Evolutionary conservation across 2,113 vertebrate species (phyloP), one percentile per base, ranked within the genome.

Genomic region (Orthonyx spaldingii): DNA sequence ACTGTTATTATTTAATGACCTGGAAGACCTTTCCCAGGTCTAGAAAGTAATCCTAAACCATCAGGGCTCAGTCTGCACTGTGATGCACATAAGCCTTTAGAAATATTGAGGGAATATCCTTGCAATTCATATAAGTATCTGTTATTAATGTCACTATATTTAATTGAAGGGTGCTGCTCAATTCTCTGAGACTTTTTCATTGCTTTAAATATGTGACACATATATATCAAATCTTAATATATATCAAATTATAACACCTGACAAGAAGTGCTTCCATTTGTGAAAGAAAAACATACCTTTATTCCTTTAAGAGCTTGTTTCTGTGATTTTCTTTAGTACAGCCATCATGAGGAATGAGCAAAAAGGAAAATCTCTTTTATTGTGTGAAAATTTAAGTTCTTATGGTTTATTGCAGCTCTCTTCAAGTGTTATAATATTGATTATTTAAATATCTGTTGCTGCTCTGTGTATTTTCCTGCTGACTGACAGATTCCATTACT

Each of bases 401-500:
- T 77, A 90, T 72, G 17, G 69, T 87, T 95, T 96, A 83, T 80
- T 94, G 46, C 59, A 96, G n/a, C 82, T 37, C 75, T 42, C 76
- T 87, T 90, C 59, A 87, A 89, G 89, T 87, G 79, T 49, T 94
- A 74, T 46, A 87, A 21, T 95, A 97, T 96, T 80, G 96, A 97
- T 97, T 94, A 96, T 96, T 96, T 97, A 93, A 96, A 94, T 92
- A 97, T 94, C 61, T 87, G n/a, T 65, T 87, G 53, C 53, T 69
- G 46, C 42, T 95, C 82, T 65, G 60, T 84, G 66, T 93, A 92
- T 96, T 95, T 93, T 95, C 61, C 14, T 79, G 30, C 68, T 97
- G 97, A 98, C 81, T 94, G 98, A 97, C 97, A 98, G 97, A 96
- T 98, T 95, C 97, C 95, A 98, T 98, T 98, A 98, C 94, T 97